A percentile compares a stretch with the other conserved stretches of the same genome.
phyloP scores from a whole-genome alignment of 2,113 vertebrate species.

The Forbesichthys agassizii region DNA sequence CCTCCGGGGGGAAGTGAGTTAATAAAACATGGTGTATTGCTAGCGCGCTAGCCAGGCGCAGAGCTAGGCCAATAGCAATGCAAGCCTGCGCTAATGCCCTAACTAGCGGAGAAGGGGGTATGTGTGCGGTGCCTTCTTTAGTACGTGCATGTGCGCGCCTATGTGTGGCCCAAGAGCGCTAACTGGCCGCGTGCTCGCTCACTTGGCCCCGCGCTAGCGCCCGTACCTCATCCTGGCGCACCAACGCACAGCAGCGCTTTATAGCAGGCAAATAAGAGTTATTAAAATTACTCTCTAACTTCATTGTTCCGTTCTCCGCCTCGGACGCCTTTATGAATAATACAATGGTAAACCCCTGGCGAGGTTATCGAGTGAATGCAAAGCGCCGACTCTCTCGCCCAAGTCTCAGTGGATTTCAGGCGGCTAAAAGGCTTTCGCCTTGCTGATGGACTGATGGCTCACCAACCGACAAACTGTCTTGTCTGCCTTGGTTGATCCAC shows the following conservation, averaged over 20 bases:
- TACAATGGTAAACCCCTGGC: constrained; percentile 19
- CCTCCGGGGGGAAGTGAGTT: constrained; percentile 20
- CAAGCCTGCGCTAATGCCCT: constrained; percentile 38
- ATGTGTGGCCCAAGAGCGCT: constrained; percentile 9
- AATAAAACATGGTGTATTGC: constrained; percentile 37
- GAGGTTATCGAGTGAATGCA: not conserved
- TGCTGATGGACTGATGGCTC: constrained; percentile 23
- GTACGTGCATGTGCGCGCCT: too few relatives aligned
- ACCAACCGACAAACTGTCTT: too few relatives aligned
- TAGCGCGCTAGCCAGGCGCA: constrained; percentile 46
- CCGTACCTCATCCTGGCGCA: not conserved
- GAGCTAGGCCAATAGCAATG: constrained; percentile 57
- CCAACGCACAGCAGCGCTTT: not conserved
- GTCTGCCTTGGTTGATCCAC: constrained; percentile 11
- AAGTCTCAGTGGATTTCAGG: constrained; percentile 2
- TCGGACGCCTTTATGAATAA: not conserved
- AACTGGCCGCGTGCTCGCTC: constrained; percentile 2
- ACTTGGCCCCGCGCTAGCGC: not conserved
- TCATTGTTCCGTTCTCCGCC: not conserved
- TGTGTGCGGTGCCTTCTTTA: not conserved
- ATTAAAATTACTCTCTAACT: not conserved
- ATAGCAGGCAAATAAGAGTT: not conserved
- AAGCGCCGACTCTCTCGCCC: not conserved
- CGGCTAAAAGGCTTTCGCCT: constrained; percentile 41
- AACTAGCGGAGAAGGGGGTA: constrained; percentile 31